phyloP scores from a whole-genome alignment of 2,888 invertebrate species.

The Eubasilissa splendida region DNA sequence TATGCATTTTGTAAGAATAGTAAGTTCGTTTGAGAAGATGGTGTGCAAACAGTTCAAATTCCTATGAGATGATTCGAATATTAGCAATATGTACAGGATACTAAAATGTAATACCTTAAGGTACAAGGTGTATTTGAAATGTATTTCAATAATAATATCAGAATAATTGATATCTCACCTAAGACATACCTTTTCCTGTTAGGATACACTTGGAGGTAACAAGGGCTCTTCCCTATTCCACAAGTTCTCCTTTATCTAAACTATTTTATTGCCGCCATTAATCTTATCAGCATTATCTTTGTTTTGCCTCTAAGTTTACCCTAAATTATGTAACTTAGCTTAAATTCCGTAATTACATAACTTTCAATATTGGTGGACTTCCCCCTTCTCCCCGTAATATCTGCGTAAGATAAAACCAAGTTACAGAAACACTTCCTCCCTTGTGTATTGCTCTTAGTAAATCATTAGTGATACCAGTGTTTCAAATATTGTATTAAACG shows the following conservation, averaged over 20 bases:
- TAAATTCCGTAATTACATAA: constrained; percentile 48
- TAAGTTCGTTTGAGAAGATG: no score
- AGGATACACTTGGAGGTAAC: constrained; percentile 6
- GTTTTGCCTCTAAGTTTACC: constrained; percentile 52
- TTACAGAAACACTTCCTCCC: constrained; percentile 39
- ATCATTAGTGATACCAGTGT: constrained; percentile 31
- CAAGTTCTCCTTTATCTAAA: constrained; percentile 48
- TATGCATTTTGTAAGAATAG: no score
- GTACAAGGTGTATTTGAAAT: not conserved
- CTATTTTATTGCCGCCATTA: constrained; percentile 55
- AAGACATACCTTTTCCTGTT: constrained; percentile 7
- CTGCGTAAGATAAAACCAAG: constrained; percentile 44
- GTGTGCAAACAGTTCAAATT: no score
- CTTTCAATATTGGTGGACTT: constrained; percentile 50
- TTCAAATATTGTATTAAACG: constrained; percentile 15
- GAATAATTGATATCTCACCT: not conserved
- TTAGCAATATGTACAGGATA: no score
- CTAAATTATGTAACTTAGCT: constrained; percentile 50
- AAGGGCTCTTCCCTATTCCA: constrained; percentile 9
- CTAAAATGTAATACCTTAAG: no score
- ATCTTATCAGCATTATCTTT: constrained; percentile 53
- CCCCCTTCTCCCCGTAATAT: not conserved
- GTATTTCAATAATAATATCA: constrained; percentile 8
- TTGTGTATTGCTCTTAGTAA: constrained; percentile 45
- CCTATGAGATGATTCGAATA: no score